phyloP scores from a whole-genome alignment of 2,797 vertebrate genomes.

The Cirrhinus mrigala region DNA sequence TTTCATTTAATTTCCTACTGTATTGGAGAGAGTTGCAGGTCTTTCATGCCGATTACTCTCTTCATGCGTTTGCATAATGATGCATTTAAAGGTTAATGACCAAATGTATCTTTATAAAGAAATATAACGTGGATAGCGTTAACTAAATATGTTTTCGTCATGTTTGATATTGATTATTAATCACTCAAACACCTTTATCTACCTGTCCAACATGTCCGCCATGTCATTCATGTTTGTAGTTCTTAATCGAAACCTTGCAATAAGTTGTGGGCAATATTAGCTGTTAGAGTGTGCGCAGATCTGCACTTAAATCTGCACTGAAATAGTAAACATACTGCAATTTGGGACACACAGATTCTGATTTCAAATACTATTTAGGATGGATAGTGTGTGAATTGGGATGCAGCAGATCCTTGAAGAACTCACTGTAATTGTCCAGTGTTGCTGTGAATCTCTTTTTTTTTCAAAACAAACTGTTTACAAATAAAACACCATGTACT shows the following conservation, averaged over 20 bases:
- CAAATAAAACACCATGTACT: constrained; percentile 12
- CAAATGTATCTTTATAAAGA: background rate
- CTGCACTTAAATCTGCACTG: background rate
- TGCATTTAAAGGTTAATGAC: background rate
- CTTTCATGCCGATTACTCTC: background rate
- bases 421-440: background rate
- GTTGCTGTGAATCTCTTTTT: background rate
- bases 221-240: background rate
- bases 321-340: background rate
- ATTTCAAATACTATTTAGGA: background rate
- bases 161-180: background rate
- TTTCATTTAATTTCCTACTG: background rate
- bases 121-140: background rate
- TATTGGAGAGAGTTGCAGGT: background rate
- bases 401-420: background rate
- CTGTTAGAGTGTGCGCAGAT: background rate
- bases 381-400: background rate
- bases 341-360: background rate
- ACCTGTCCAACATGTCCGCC: background rate
- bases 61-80: background rate
- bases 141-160: background rate
- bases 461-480: constrained; percentile 18
- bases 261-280: background rate
- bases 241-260: background rate
- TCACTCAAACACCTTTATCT: background rate